phyloP scores from a whole-genome alignment of 1,140 invertebrate species.

The Lucilia sericata region DNA sequence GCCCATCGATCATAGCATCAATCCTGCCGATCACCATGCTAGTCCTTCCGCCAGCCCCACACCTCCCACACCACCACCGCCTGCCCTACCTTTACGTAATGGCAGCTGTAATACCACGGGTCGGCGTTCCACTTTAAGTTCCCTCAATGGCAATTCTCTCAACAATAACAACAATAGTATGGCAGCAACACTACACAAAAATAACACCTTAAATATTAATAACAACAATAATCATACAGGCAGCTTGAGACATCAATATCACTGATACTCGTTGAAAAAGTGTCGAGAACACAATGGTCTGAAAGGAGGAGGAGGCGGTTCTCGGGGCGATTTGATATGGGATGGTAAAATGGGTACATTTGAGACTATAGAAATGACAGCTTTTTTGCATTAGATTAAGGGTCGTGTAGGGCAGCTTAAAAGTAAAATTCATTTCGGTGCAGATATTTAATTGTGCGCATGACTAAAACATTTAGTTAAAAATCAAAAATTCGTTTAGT shows the following conservation, averaged over 20 bases:
- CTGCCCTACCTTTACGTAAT: constrained; percentile 62
- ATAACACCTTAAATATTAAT: constrained; percentile 4
- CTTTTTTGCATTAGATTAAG: constrained; percentile 38
- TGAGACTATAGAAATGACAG: constrained; percentile 46
- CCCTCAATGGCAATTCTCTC: constrained; percentile 57
- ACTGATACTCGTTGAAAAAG: constrained; percentile 64
- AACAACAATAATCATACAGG: constrained; percentile 57
- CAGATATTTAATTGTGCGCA: too few species aligned
- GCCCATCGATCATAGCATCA: constrained; percentile 64
- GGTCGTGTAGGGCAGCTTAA: too few species aligned
- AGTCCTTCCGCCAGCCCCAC: constrained; percentile 53
- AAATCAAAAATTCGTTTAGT: too few species aligned
- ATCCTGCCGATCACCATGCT: constrained; percentile 50
- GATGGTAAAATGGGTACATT: neutral
- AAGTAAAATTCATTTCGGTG: too few species aligned
- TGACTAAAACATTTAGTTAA: too few species aligned
- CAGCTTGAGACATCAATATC: constrained; percentile 59
- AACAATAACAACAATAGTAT: constrained; percentile 48
- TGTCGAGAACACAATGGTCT: constrained; percentile 51
- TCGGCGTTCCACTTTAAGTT: constrained; percentile 55
- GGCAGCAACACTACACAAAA: constrained; percentile 34
- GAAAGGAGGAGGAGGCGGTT: too few species aligned
- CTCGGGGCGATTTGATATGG: constrained; percentile 1
- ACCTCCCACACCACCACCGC: constrained; percentile 63
- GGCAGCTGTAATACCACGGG: constrained; percentile 59